Percentiles rank a stretch among this genome's conserved stretches.
Conservation (phyloP, 2,113 vertebrate genomes). For the Felis chaus region DNA sequence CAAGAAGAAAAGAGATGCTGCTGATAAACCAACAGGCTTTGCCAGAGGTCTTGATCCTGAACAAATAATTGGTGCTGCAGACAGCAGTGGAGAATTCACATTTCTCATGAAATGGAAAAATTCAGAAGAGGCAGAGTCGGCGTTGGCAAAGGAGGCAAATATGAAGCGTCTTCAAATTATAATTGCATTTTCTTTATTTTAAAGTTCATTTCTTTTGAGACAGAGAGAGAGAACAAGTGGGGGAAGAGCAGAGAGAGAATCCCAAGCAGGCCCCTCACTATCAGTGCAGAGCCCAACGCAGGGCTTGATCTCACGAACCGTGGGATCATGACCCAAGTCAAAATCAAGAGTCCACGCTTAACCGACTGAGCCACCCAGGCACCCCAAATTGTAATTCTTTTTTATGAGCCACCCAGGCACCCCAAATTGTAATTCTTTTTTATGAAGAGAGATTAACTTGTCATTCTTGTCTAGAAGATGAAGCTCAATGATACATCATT, state of each 20-base stretch:
- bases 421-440: conserved; percentile 89
- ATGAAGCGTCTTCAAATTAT: conserved; percentile 76
- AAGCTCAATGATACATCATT: too few species aligned
- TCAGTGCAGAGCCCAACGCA: too few species aligned
- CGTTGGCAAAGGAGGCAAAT: conserved; percentile 95
- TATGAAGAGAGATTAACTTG: conserved; percentile 92
- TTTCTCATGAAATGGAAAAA: conserved; percentile 99
- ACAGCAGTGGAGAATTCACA: conserved; percentile 91
- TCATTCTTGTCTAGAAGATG: background rate
- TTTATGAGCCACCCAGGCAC: conserved; percentile 83
- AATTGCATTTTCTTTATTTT: conserved; percentile 85
- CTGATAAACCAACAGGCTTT: conserved; percentile 95
- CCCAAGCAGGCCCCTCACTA: too few species aligned
- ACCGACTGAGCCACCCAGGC: too few species aligned
- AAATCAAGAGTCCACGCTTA: too few species aligned
- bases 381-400: conserved; percentile 76
- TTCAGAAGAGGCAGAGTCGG: conserved; percentile 96
- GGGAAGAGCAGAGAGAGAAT: too few species aligned
- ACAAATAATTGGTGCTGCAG: conserved; percentile 88
- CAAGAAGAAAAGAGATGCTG: background rate
- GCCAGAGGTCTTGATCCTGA: conserved; percentile 94
- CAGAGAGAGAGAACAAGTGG: too few species aligned
- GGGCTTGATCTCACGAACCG: too few species aligned
- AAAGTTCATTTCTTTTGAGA: too few species aligned
- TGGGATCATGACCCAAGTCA: too few species aligned